Evolutionary conservation across 1,140 invertebrate species (phyloP).

Genomic region (Zaprionus vittiger): DNA sequence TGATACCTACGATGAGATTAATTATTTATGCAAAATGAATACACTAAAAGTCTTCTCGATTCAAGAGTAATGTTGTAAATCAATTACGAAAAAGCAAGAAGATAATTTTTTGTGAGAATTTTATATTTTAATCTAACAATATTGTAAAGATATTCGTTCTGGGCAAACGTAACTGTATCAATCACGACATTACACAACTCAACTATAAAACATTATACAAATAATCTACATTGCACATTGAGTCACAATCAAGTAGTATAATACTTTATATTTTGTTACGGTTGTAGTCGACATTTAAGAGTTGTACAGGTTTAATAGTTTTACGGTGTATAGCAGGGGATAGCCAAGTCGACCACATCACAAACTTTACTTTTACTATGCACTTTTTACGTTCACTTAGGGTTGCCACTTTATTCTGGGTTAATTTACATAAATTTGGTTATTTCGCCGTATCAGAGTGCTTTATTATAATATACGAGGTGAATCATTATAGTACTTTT

Average conservation of each 20-base stretch:
- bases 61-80: no score
- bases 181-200: slow-evolving; percentile 3
- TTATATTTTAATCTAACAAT: neutral
- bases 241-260: neutral
- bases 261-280: neutral
- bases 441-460: neutral
- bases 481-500: slow-evolving; percentile 31
- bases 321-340: slow-evolving; percentile 8
- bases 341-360: slow-evolving; percentile 15
- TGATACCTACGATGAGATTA: neutral
- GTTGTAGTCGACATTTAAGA: neutral
- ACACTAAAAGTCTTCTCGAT: neutral
- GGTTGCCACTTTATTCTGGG: slow-evolving; percentile 23
- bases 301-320: neutral
- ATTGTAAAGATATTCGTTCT: neutral
- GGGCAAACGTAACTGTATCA: neutral
- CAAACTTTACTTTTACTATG: slow-evolving; percentile 30
- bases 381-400: slow-evolving; percentile 27
- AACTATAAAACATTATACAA: neutral
- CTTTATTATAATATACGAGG: slow-evolving; percentile 20
- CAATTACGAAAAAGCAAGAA: neutral
- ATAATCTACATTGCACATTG: neutral
- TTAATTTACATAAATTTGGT: neutral
- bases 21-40: neutral
- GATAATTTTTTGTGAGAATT: neutral